These are phyloP conservation scores for Grapholita molesta DNA, from an alignment of 1,140 invertebrate species.

Conservation along the genomic window DNA sequence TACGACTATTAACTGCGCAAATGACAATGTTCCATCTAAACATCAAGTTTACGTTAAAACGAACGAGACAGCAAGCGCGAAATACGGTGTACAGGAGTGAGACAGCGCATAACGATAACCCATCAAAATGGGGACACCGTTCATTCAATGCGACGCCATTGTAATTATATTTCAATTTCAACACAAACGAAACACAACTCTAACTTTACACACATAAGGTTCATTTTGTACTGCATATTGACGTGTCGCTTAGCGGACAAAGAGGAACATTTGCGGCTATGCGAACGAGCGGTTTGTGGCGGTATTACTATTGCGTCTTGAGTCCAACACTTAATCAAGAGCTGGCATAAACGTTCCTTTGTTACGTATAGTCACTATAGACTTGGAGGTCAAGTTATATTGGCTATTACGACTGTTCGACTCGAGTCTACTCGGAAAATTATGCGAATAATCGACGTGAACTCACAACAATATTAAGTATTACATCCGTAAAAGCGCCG, in stretches of 20 bases:
- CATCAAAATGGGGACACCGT: constrained; percentile 7
- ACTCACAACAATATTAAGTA: not conserved
- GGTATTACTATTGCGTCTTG: not conserved
- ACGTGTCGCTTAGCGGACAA: not conserved
- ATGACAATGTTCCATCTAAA: not conserved
- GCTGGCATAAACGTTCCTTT: not conserved
- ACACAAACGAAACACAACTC: not conserved
- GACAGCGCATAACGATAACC: constrained; percentile 1
- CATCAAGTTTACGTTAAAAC: constrained; percentile 3
- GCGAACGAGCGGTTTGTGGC: not conserved
- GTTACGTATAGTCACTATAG: not conserved
- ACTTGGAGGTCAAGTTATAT: not conserved
- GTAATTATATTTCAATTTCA: not conserved
- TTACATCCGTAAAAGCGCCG: not conserved
- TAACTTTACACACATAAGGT: not conserved
- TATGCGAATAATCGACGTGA: not conserved
- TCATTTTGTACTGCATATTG: not conserved
- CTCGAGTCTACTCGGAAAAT: not conserved
- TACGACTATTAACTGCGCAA: not conserved
- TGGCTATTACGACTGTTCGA: not conserved
- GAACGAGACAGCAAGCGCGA: not conserved
- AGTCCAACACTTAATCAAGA: not conserved
- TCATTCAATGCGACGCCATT: not conserved
- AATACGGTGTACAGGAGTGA: not conserved
- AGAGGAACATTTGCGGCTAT: not conserved